A percentile compares a stretch with the other conserved stretches of the same genome.
Conservation (phyloP, 2,113 vertebrate species). For the Todiramphus saurophagus region DNA sequence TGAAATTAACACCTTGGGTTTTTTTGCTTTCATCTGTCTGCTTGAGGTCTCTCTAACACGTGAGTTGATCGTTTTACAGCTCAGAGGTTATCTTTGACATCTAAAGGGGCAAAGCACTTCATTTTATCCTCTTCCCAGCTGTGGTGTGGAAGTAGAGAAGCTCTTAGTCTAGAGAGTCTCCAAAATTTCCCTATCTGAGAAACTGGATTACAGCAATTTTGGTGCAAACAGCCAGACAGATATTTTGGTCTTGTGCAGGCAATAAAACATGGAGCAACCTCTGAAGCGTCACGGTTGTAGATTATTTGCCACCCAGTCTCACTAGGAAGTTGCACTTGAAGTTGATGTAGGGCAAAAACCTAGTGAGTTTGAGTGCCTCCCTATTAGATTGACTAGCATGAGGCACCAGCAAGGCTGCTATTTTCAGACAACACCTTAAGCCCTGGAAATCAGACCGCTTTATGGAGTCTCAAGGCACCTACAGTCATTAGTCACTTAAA, state of each 20-base stretch:
- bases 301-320: background rate
- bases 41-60: background rate
- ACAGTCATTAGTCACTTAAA: slow-evolving; percentile 25
- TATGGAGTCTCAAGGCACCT: slow-evolving; percentile 37
- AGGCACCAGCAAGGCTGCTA: background rate
- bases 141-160: background rate
- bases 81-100: slow-evolving; percentile 61
- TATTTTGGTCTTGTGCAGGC: background rate
- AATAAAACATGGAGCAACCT: background rate
- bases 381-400: background rate
- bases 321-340: background rate
- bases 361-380: background rate
- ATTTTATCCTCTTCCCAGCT: background rate
- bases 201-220: background rate
- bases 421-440: slow-evolving; percentile 40
- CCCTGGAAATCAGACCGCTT: slow-evolving; percentile 32
- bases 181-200: background rate
- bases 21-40: slow-evolving; percentile 1
- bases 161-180: background rate
- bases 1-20: slow-evolving; percentile 59
- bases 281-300: background rate
- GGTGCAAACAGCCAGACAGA: background rate
- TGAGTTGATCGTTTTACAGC: slow-evolving; percentile 26
- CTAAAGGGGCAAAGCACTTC: slow-evolving; percentile 17
- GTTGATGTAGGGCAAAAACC: background rate